phyloP scores from a whole-genome alignment of 1,140 invertebrate genomes.

The Achroia grisella region DNA sequence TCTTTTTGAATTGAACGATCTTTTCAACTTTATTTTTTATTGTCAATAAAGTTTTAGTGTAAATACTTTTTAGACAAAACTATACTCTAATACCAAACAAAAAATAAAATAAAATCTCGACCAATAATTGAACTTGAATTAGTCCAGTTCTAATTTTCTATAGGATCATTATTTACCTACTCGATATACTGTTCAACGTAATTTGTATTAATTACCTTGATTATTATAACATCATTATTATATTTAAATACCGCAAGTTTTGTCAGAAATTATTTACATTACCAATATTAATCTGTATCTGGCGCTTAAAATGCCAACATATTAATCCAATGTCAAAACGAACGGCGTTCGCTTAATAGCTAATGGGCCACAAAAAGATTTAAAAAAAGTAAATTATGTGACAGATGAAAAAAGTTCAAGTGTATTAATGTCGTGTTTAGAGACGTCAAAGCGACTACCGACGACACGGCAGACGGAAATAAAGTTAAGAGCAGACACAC shows the following conservation, averaged over 20 bases:
- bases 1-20: too few species aligned
- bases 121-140: too few species aligned
- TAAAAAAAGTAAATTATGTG: constrained; percentile 65
- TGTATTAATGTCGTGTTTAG: constrained; percentile 70
- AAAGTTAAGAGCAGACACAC: constrained; percentile 32
- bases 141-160: too few species aligned
- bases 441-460: constrained; percentile 61
- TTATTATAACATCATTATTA: background rate
- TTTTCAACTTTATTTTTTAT: too few species aligned
- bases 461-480: constrained; percentile 47
- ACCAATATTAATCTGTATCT: constrained; percentile 7
- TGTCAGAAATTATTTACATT: constrained; percentile 4
- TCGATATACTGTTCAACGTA: too few species aligned
- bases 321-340: constrained; percentile 61
- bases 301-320: constrained; percentile 38
- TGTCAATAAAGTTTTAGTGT: too few species aligned
- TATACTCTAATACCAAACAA: too few species aligned
- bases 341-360: constrained; percentile 58
- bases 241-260: constrained; percentile 18
- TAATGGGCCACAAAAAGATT: constrained; percentile 57
- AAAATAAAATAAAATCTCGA: too few species aligned
- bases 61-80: too few species aligned
- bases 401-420: constrained; percentile 56
- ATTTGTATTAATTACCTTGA: background rate
- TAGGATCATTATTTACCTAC: too few species aligned